Evolutionary conservation across 2,888 invertebrate genomes (phyloP), one percentile per base, ranked within the genome.

Genomic region (Drosophila paranaensis): DNA sequence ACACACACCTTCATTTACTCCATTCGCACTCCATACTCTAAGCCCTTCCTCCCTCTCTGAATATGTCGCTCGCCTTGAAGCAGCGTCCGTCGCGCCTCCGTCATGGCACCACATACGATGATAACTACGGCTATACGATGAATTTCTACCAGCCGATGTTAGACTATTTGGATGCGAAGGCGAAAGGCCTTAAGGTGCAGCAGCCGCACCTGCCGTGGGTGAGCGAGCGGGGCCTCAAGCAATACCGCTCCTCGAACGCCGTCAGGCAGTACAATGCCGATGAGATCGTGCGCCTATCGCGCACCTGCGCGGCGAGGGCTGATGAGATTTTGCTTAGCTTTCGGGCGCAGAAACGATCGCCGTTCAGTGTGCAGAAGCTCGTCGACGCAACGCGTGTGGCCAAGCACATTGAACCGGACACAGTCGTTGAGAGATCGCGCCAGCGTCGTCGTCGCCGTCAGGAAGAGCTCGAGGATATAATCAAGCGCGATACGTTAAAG

Each of bases 61-160:
- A 71, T 85, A 93, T 92, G 92, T 88, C 92, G 88, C 89, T 91
- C 90, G 92, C 93, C 82, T 91, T 93, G 63, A 67, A 85, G 27
- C 61, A 87, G 60, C 91, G 92, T 74, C 88, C 91, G 61, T 86
- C 88, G 56, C 92, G 92, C 65, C 86, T 91, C 56, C 91, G 92
- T 64, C 92, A 88, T 68, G 80, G 82, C 70, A 83, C 95, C 63
- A 95, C 96, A 67, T 97, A 97, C 93, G 95, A 96, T 90, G 95
- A 95, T 92, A 97, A 97, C 93, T 97, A 97, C 93, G 96, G 96
- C 80, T 96, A 95, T 92, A 96, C 96, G 58, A 96, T 97, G 89
- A 96, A 97, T 93, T 96, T 95, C 93, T 97, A 97, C 93, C 96
- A 97, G 92, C 97, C 97, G 55, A 97, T 97, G 97, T 95, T 97